Evolutionary conservation across 2,888 invertebrate species (phyloP).

Genomic region (Calephelis perditalis): DNA sequence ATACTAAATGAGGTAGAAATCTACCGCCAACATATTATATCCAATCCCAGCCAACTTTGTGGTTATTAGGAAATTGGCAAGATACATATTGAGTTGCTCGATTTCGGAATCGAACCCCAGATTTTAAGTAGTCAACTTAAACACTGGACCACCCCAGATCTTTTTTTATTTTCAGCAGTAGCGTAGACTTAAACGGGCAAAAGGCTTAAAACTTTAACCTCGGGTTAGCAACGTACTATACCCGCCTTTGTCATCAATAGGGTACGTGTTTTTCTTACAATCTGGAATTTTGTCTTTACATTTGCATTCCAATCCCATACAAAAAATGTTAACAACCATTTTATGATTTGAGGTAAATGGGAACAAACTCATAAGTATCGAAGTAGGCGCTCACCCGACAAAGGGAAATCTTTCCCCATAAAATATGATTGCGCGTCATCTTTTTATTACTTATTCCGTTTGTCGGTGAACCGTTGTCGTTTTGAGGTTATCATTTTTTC

Average conservation of each 20-base stretch:
- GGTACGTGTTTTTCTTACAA: background rate
- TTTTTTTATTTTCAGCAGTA: too few relatives aligned
- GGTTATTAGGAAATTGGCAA: too few relatives aligned
- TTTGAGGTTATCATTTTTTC: background rate
- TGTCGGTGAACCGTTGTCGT: background rate
- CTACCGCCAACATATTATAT: too few relatives aligned
- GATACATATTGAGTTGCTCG: too few relatives aligned
- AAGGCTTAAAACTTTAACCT: too few relatives aligned
- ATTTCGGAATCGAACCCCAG: too few relatives aligned
- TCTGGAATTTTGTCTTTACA: background rate
- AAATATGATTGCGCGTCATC: conserved; percentile 68
- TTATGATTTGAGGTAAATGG: conserved; percentile 49
- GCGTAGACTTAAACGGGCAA: too few relatives aligned
- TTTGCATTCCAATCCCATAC: conserved; percentile 24
- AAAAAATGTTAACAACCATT: conserved; percentile 52
- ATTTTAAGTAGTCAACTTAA: too few relatives aligned
- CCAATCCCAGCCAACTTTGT: too few relatives aligned
- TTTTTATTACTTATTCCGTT: conserved; percentile 49
- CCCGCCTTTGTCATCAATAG: background rate
- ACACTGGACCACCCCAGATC: too few relatives aligned
- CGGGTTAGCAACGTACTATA: too few relatives aligned
- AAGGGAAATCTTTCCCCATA: conserved; percentile 60
- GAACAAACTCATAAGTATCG: conserved; percentile 48
- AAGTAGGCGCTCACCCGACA: conserved; percentile 29
- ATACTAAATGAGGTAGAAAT: too few relatives aligned